Conservation (phyloP, 2,113 vertebrate genomes). For the Phrynocephalus versicolor region DNA sequence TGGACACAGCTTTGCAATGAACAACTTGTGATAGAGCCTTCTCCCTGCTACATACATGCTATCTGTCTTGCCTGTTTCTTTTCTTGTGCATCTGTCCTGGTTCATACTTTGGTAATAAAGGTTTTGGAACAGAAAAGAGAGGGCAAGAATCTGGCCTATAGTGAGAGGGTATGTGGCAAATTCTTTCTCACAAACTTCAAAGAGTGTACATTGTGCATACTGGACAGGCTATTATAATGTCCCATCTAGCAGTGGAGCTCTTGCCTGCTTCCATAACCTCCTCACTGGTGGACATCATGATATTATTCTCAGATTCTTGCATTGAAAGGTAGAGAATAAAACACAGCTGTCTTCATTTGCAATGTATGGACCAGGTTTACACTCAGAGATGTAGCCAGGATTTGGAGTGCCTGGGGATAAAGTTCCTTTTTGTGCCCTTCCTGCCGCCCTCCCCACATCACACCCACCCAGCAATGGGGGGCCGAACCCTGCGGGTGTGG, state of each 20-base stretch:
- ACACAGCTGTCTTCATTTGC: background rate
- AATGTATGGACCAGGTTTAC: background rate
- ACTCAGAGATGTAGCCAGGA: too few species aligned
- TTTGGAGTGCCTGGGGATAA: too few species aligned
- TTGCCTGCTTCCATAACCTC: background rate
- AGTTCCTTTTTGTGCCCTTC: too few species aligned
- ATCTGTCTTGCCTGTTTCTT: background rate
- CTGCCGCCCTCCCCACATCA: too few species aligned
- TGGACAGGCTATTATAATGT: background rate
- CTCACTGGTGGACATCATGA: background rate
- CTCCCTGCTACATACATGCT: background rate
- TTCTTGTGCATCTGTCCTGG: background rate
- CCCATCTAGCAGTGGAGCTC: background rate
- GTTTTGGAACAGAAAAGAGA: background rate
- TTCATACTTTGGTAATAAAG: background rate
- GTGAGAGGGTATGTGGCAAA: background rate
- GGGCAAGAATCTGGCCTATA: background rate
- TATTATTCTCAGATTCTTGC: background rate
- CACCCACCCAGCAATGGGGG: too few species aligned
- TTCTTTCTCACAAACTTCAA: background rate
- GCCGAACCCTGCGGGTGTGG: too few species aligned
- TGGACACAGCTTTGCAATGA: background rate
- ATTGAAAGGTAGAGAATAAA: background rate
- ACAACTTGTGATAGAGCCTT: background rate
- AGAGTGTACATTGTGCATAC: background rate